Base-by-base conservation (phyloP, 2,113 vertebrate genomes). In the Lophura nycthemera region DNA sequence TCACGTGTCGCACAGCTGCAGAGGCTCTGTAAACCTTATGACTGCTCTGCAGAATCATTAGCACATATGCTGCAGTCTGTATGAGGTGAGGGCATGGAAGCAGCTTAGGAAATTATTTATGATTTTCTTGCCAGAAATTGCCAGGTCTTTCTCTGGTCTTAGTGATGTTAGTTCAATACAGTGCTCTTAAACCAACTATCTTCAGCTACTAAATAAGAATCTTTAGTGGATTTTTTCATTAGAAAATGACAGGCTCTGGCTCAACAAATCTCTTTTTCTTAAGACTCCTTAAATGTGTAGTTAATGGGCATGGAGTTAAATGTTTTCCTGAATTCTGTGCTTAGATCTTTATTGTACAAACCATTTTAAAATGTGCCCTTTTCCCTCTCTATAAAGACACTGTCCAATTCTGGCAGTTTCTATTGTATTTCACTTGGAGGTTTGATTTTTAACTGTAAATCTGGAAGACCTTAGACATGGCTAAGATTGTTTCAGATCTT, bases 41-140 rank as follows among this genome's bases (percentile, higher is more conserved):
- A 64, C 67, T 89, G 16, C 74, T 91, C 67, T 83, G 60, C 56
- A 87, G 71, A 75, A 91, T 89, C 64, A 74, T 92, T 83, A 89
- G 56, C 67, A 79, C 64, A 36, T 85, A 20, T 19, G 32, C 67
- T 66, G 52, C 64, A 42, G 0, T 82, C 74, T 85, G 2, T 63
- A 10, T 66, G 63, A 92, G 64, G 42, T 42, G 64, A 80, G 42
- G 71, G 50, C 75, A 60, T 34, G 71, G 42, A 89, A 89, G 63
- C 50, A 89, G n/a, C 38, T 84, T 74, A 73, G 70, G 86, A 70
- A 96, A 90, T 90, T 92, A 93, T 79, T 90, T 88, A 90, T 70
- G 13, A 42, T 86, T 73, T 92, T 88, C 57, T 64, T 64, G 74
- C 29, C 70, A 89, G 74, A 91, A 96, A 83, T 85, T 74, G n/a